Percentiles rank a stretch among this genome's conserved stretches.
phyloP scores from a whole-genome alignment of 2,888 invertebrate genomes.

The Microplitis deprimator region DNA sequence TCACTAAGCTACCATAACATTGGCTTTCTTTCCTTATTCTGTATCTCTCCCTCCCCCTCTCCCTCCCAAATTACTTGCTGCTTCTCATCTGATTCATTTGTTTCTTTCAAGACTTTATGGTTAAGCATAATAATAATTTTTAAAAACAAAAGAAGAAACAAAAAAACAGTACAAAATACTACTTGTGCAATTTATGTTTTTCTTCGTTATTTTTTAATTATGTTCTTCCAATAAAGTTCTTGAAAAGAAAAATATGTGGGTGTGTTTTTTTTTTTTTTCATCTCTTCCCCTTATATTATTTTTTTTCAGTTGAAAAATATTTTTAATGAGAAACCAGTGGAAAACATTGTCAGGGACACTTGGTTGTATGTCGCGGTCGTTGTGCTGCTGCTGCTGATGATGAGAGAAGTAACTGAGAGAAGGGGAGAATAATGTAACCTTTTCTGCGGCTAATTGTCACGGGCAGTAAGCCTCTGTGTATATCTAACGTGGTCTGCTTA shows the following conservation, averaged over 20 bases:
- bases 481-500: not conserved
- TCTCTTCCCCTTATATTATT: constrained; percentile 23
- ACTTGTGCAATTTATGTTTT: constrained; percentile 20
- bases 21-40: constrained; percentile 15
- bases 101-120: constrained; percentile 4
- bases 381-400: constrained; percentile 40
- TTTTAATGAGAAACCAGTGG: constrained; percentile 39
- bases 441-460: constrained; percentile 43
- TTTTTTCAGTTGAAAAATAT: constrained; percentile 30
- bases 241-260: constrained; percentile 18
- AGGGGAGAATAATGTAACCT: constrained; percentile 13
- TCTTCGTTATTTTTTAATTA: constrained; percentile 17
- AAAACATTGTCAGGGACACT: constrained; percentile 38
- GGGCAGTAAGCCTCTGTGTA: constrained; percentile 27
- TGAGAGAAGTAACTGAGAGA: constrained; percentile 17
- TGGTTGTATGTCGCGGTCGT: constrained; percentile 34
- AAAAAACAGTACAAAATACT: constrained; percentile 6
- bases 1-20: constrained; percentile 30
- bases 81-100: not conserved
- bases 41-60: not conserved
- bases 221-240: constrained; percentile 18
- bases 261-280: constrained; percentile 36
- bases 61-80: not conserved
- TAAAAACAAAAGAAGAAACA: not conserved
- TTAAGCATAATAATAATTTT: not conserved